Percentiles rank a stretch among this genome's conserved stretches.
These are phyloP conservation scores for Conus canariensis DNA, from an alignment of 2,888 invertebrate genomes.

Conservation along the genomic window DNA sequence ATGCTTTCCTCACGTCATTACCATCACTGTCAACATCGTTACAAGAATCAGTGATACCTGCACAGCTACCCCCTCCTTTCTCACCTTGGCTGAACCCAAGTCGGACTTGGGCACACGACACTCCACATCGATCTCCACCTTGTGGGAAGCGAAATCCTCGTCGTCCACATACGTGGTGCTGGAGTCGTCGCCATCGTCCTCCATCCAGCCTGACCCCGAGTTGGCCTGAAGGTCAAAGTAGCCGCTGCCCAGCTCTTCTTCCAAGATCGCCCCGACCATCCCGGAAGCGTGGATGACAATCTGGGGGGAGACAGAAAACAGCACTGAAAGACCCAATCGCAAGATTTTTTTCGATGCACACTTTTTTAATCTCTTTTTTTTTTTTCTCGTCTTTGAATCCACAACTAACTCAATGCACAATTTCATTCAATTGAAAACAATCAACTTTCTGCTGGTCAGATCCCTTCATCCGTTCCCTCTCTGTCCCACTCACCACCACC, in stretches of 20 bases:
- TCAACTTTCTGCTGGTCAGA: too few relatives aligned
- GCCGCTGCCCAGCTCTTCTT: constrained; percentile 63
- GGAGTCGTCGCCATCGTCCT: constrained; percentile 20
- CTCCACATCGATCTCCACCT: constrained; percentile 53
- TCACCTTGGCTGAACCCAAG: too few relatives aligned
- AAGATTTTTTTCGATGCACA: not conserved
- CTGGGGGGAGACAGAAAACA: constrained; percentile 47
- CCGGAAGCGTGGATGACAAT: constrained; percentile 59
- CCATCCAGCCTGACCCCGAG: constrained; percentile 55
- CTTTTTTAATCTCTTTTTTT: too few relatives aligned
- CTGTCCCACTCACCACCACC: too few relatives aligned
- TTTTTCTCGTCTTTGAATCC: too few relatives aligned
- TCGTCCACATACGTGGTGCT: constrained; percentile 62
- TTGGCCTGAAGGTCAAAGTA: constrained; percentile 50
- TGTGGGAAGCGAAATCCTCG: constrained; percentile 60
- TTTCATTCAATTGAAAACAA: too few relatives aligned
- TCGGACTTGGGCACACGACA: constrained; percentile 47
- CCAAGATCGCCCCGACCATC: constrained; percentile 46
- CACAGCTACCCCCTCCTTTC: too few relatives aligned
- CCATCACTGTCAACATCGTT: too few relatives aligned
- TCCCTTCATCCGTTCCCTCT: too few relatives aligned
- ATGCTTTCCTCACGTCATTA: too few relatives aligned
- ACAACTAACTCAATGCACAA: too few relatives aligned
- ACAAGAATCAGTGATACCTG: too few relatives aligned
- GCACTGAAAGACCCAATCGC: not conserved